A percentile compares a stretch with the other conserved stretches of the same genome.
These are phyloP conservation scores for Meloidogyne floridensis DNA, from an alignment of 1,140 invertebrate genomes.

Conservation along the genomic window DNA sequence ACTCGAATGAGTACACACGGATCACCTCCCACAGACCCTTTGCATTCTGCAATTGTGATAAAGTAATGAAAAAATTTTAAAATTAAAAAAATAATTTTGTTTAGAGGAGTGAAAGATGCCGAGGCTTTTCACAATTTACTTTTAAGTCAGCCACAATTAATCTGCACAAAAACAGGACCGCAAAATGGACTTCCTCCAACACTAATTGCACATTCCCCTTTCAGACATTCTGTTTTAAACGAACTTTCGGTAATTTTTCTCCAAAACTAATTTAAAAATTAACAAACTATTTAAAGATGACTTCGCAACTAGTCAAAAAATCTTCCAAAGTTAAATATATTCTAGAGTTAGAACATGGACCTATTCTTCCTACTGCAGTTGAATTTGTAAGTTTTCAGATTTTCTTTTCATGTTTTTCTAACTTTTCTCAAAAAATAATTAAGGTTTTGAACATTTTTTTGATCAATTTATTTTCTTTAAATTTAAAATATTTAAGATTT, in stretches of 20 bases:
- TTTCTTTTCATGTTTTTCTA: too few relatives aligned
- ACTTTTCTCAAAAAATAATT: too few relatives aligned
- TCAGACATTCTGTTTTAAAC: conserved; percentile 25
- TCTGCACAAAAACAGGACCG: conserved; percentile 26
- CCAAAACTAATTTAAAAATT: conserved; percentile 4
- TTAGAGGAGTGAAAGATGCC: conserved; percentile 6
- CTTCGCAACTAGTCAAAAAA: conserved; percentile 37
- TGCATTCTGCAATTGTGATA: conserved; percentile 15
- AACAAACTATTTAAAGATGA: conserved; percentile 16
- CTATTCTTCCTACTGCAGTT: conserved; percentile 22
- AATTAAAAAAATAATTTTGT: not conserved
- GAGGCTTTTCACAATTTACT: conserved; percentile 22
- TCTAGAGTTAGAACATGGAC: conserved; percentile 33
- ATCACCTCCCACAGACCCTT: not conserved
- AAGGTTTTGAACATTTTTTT: not conserved
- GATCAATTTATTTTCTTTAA: not conserved
- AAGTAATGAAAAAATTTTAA: not conserved
- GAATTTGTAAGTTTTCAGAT: conserved; percentile 13
- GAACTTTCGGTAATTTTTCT: conserved; percentile 27
- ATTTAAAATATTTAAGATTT: not conserved
- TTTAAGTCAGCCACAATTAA: conserved; percentile 1
- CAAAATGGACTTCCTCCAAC: conserved; percentile 36
- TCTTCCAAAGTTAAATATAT: conserved; percentile 32
- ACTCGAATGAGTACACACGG: not conserved
- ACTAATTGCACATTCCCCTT: conserved; percentile 27